phyloP scores from a whole-genome alignment of 2,113 vertebrate genomes.

The Pygoscelis adeliae region DNA sequence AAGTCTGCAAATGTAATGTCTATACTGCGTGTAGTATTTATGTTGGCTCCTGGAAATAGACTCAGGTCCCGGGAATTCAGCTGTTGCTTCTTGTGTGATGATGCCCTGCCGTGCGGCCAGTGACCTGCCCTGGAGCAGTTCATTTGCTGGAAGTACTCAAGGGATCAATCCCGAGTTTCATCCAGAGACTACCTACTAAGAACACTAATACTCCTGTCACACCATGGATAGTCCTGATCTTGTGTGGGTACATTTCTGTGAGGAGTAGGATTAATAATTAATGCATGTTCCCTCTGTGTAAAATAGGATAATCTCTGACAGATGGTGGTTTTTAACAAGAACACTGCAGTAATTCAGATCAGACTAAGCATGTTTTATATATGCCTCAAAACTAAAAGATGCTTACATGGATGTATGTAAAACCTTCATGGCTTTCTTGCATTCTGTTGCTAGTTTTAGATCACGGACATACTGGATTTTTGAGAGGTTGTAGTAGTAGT shows the following conservation, averaged over 20 bases:
- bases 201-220: constrained; percentile 1
- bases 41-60: not conserved
- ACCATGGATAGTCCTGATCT: constrained; percentile 6
- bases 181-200: constrained; percentile 29
- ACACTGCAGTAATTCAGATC: constrained; percentile 65
- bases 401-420: not conserved
- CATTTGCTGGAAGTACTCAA: constrained; percentile 6
- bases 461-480: not conserved
- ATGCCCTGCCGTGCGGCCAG: not conserved
- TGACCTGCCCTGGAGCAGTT: not conserved
- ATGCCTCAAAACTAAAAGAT: constrained; percentile 20
- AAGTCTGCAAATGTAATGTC: not conserved
- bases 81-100: not conserved
- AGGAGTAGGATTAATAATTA: constrained; percentile 70
- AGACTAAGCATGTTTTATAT: constrained; percentile 47
- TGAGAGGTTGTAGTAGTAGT: not conserved
- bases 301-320: constrained; percentile 75
- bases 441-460: not conserved
- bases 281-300: constrained; percentile 65
- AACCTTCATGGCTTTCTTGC: not conserved
- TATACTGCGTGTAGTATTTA: not conserved
- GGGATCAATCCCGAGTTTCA: not conserved
- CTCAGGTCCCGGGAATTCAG: not conserved
- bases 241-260: constrained; percentile 39
- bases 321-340: constrained; percentile 74